phyloP scores from a whole-genome alignment of 1,140 invertebrate species.

The Leptinotarsa lineolata region DNA sequence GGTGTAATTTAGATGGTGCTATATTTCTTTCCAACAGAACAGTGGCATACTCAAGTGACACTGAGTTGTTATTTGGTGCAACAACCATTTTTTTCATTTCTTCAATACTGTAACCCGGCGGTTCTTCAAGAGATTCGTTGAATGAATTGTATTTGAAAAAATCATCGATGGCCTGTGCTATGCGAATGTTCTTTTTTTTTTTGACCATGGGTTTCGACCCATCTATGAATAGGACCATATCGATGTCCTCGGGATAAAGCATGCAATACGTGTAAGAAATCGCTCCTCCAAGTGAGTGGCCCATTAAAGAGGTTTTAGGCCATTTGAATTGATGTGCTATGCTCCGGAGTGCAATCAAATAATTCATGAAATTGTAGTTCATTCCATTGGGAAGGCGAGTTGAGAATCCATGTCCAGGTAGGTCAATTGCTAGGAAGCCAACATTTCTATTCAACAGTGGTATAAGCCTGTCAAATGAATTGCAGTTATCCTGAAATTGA shows the following conservation, averaged over 20 bases:
- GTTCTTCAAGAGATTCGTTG: constrained; percentile 55
- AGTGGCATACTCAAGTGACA: constrained; percentile 36
- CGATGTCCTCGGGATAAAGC: constrained; percentile 63
- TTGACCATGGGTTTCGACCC: constrained; percentile 57
- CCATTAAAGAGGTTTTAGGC: constrained; percentile 70
- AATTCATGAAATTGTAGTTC: constrained; percentile 64
- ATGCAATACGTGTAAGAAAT: constrained; percentile 62
- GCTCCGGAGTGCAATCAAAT: constrained; percentile 60
- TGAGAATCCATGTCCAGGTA: constrained; percentile 75
- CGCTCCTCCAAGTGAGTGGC: constrained; percentile 67
- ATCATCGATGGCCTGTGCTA: constrained; percentile 55
- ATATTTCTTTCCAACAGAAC: constrained; percentile 64
- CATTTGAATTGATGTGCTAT: constrained; percentile 70
- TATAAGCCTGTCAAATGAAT: constrained; percentile 71
- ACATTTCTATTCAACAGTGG: constrained; percentile 64
- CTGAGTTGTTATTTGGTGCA: constrained; percentile 40
- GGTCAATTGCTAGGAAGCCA: constrained; percentile 69
- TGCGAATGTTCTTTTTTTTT: constrained; percentile 41
- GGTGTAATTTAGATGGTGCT: constrained; percentile 59
- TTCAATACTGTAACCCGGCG: constrained; percentile 65
- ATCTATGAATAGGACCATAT: constrained; percentile 68
- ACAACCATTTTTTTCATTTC: constrained; percentile 55
- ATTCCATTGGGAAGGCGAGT: constrained; percentile 67
- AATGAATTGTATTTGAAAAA: constrained; percentile 58
- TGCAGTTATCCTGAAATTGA: constrained; percentile 67